Evolutionary conservation across 2,888 invertebrate species (phyloP).

Genomic region (Punctoribates punctum): DNA sequence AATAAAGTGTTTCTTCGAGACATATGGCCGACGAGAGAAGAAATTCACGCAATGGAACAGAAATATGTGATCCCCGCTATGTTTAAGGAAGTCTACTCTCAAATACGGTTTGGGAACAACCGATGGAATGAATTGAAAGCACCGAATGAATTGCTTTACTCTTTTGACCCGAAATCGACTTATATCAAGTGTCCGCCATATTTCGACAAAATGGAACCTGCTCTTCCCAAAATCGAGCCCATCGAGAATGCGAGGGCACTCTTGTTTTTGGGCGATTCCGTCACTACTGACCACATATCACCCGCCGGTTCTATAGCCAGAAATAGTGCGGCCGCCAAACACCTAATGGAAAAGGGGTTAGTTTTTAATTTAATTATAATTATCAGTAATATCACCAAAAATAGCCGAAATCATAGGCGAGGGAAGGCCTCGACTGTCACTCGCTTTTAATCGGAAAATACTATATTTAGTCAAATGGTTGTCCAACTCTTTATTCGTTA

Average conservation of each 20-base stretch:
- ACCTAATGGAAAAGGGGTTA: slow-evolving; percentile 67
- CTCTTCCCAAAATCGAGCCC: slow-evolving; percentile 61
- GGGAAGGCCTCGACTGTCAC: no score
- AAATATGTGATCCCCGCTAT: slow-evolving; percentile 88
- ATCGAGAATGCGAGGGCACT: slow-evolving; percentile 74
- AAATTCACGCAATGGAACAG: slow-evolving; percentile 80
- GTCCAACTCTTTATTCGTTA: no score
- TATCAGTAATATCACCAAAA: background rate
- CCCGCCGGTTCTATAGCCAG: slow-evolving; percentile 96
- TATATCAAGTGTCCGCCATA: slow-evolving; percentile 96
- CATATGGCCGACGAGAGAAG: slow-evolving; percentile 88
- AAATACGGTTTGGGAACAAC: slow-evolving; percentile 76
- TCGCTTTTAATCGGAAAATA: no score
- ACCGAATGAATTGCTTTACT: slow-evolving; percentile 76
- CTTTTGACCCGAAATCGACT: slow-evolving; percentile 84
- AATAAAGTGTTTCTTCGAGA: slow-evolving; percentile 76
- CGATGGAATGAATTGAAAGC: slow-evolving; percentile 79
- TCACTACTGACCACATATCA: slow-evolving; percentile 98
- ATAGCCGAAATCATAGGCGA: no score
- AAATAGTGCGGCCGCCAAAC: slow-evolving; percentile 86
- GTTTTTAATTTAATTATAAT: slow-evolving; percentile 19
- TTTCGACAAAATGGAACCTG: slow-evolving; percentile 73
- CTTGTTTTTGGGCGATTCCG: slow-evolving; percentile 86
- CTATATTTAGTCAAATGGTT: no score
- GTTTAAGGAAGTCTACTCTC: slow-evolving; percentile 87